Evolutionary conservation across 2,113 vertebrate genomes (phyloP).

Genomic region (Etia nguti): DNA sequence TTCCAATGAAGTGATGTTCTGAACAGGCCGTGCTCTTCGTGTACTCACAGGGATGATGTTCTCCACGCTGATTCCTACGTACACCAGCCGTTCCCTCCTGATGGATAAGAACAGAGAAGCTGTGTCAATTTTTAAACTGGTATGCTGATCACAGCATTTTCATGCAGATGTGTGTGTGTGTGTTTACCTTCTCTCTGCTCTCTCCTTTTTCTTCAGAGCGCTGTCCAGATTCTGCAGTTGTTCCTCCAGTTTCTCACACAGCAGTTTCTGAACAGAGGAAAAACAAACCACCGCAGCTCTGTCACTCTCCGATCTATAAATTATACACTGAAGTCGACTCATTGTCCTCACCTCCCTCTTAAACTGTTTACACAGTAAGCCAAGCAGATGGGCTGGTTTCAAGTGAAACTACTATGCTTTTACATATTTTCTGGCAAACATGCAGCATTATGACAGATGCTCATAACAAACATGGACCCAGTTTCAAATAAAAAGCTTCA

Average conservation of each 20-base stretch:
- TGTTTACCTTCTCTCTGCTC: constrained; percentile 88
- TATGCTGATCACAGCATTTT: background rate
- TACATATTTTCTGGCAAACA: background rate
- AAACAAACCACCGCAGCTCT: background rate
- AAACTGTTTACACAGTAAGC: background rate
- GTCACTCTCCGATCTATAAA: background rate
- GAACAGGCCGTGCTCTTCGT: background rate
- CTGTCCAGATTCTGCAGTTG: constrained; percentile 92
- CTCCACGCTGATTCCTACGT: constrained; percentile 97
- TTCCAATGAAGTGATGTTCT: background rate
- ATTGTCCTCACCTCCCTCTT: background rate
- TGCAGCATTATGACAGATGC: fast-evolving
- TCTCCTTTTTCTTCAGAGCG: constrained; percentile 91
- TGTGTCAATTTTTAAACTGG: fast-evolving
- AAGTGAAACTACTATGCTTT: background rate
- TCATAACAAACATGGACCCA: background rate
- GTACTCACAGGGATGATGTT: constrained; percentile 88
- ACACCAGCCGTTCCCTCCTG: constrained; percentile 94
- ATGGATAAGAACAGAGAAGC: constrained; percentile 9
- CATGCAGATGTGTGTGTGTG: background rate
- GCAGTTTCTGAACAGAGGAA: constrained; percentile 78
- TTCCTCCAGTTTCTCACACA: constrained; percentile 95
- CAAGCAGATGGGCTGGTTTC: background rate
- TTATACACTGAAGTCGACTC: background rate
- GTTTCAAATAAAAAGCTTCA: background rate